Conservation (phyloP, 2,113 vertebrate genomes). For the Arenaria interpres region DNA sequence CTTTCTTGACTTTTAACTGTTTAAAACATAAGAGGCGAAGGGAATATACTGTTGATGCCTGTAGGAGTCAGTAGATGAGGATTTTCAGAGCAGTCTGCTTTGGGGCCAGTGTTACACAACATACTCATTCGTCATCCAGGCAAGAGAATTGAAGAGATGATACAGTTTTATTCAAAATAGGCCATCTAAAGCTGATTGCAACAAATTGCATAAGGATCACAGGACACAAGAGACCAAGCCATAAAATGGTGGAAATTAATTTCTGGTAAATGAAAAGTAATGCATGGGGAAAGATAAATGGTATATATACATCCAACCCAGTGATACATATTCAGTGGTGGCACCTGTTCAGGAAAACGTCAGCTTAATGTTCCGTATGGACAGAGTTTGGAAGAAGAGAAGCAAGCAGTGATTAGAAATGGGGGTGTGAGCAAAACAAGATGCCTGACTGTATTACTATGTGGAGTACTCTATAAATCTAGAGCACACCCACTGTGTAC, state of each 20-base stretch:
- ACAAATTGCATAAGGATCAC: fast-evolving
- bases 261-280: neutral
- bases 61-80: neutral
- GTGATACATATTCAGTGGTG: neutral
- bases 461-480: neutral
- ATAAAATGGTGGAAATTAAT: neutral
- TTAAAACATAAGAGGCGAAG: neutral
- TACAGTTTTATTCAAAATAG: neutral
- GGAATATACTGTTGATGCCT: neutral
- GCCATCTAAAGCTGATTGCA: neutral
- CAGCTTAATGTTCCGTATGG: neutral
- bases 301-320: neutral
- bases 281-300: neutral
- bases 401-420: neutral
- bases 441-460: neutral
- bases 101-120: fast-evolving
- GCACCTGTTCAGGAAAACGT: neutral
- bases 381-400: neutral
- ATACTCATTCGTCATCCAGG: neutral
- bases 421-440: neutral
- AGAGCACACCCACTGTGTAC: neutral
- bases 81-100: neutral
- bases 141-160: neutral
- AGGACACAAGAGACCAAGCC: neutral
- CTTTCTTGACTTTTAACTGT: neutral